Conservation (phyloP, 2,797 vertebrate genomes). For the Avahi laniger region DNA sequence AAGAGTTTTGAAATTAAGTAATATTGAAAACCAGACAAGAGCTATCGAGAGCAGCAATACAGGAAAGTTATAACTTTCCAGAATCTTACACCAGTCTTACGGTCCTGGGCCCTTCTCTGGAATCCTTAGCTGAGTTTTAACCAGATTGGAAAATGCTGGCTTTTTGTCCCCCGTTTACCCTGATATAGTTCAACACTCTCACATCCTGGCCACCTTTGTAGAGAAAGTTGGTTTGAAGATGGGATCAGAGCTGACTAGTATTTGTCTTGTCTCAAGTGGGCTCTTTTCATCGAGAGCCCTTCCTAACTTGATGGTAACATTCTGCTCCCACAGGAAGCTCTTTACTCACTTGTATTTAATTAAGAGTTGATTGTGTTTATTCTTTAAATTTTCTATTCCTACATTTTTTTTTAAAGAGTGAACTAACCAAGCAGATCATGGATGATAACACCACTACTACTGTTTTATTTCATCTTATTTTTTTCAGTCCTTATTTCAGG, state of each 20-base stretch:
- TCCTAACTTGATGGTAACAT: neutral
- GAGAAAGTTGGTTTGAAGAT: neutral
- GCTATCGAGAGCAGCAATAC: neutral
- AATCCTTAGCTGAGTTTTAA: neutral
- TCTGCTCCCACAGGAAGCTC: neutral
- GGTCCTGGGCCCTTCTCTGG: neutral
- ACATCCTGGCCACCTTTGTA: neutral
- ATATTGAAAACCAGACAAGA: neutral
- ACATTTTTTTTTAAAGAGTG: neutral
- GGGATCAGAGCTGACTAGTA: neutral
- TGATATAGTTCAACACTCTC: neutral
- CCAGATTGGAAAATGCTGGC: neutral
- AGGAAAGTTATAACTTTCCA: neutral
- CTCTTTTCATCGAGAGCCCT: neutral
- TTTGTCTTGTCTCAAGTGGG: neutral
- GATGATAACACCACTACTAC: neutral
- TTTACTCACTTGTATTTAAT: neutral
- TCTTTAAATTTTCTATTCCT: conserved; percentile 6
- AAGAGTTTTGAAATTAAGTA: neutral
- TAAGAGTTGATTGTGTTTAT: neutral
- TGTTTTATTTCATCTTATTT: neutral
- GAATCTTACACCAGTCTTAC: fast-evolving
- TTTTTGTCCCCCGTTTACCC: neutral
- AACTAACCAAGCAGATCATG: neutral
- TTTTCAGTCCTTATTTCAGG: neutral